A percentile compares a stretch with the other conserved stretches of the same genome.
phyloP scores from a whole-genome alignment of 2,888 invertebrate species.

The Frankliniella fusca region DNA sequence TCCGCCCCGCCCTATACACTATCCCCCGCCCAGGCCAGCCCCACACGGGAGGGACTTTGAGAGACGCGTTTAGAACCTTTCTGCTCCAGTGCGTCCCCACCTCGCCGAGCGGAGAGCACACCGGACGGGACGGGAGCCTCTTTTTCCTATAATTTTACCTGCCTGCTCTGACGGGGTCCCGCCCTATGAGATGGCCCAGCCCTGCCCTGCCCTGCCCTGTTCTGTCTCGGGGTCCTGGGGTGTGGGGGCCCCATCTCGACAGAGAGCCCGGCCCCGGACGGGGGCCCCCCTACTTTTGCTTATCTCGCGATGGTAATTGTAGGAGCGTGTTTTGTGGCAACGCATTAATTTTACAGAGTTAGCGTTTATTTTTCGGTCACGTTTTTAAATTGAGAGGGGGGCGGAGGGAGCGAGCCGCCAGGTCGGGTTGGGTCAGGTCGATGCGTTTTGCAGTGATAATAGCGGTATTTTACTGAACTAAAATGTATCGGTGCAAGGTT shows the following conservation, averaged over 20 bases:
- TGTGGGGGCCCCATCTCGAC: no score
- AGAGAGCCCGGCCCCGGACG: not conserved
- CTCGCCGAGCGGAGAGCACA: not conserved
- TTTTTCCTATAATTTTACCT: no score
- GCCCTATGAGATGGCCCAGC: no score
- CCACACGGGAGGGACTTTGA: not conserved
- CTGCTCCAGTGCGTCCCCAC: not conserved
- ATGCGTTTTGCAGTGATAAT: no score
- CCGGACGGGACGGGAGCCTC: no score
- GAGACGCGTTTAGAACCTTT: slow-evolving; percentile 13
- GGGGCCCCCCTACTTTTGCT: not conserved
- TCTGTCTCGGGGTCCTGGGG: no score
- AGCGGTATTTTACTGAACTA: no score
- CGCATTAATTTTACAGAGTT: not conserved
- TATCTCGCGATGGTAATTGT: slow-evolving; percentile 1
- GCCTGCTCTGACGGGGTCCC: no score
- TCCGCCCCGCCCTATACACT: not conserved
- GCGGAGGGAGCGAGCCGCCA: not conserved
- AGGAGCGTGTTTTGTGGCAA: not conserved
- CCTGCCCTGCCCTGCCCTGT: not conserved
- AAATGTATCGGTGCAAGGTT: no score
- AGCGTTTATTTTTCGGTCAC: not conserved
- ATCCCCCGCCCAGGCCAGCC: not conserved
- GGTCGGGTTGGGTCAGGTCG: no score
- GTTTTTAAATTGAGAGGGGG: not conserved